These are phyloP conservation scores for Diphyllodes magnificus DNA, from an alignment of 2,113 vertebrate genomes.

Conservation along the genomic window DNA sequence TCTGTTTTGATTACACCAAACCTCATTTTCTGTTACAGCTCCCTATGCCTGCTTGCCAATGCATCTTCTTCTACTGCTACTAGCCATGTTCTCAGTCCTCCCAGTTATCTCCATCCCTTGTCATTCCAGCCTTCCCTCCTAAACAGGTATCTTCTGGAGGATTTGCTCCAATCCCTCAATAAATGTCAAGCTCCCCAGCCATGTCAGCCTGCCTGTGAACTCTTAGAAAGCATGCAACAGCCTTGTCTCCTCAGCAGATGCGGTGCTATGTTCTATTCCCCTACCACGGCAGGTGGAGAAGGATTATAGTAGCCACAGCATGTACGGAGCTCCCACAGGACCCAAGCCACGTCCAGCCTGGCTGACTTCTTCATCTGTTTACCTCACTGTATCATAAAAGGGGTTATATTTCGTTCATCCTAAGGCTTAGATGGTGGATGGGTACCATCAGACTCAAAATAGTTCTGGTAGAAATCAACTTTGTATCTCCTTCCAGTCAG, in stretches of 20 bases:
- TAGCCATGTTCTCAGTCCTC: not conserved
- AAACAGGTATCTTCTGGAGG: not conserved
- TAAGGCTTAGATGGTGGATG: not conserved
- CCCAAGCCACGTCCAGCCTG: not conserved
- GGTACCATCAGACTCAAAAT: no score
- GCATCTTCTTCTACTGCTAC: not conserved
- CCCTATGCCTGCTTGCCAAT: no score
- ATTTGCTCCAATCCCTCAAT: not conserved
- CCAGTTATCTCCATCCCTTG: not conserved
- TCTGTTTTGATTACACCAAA: not conserved
- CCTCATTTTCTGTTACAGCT: not conserved
- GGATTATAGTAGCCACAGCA: not conserved
- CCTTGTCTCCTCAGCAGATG: not conserved
- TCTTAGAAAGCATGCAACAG: not conserved
- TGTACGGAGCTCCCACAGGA: not conserved
- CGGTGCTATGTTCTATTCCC: not conserved
- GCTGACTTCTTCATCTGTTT: not conserved
- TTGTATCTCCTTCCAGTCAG: not conserved
- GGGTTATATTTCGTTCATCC: not conserved
- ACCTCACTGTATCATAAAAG: not conserved
- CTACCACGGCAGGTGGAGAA: rapidly evolving
- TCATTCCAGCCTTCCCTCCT: not conserved
- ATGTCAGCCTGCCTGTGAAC: not conserved
- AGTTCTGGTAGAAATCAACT: not conserved
- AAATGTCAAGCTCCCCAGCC: not conserved